Base-by-base conservation (phyloP, 2,888 invertebrate species). In the Acrobeloides nanus region DNA sequence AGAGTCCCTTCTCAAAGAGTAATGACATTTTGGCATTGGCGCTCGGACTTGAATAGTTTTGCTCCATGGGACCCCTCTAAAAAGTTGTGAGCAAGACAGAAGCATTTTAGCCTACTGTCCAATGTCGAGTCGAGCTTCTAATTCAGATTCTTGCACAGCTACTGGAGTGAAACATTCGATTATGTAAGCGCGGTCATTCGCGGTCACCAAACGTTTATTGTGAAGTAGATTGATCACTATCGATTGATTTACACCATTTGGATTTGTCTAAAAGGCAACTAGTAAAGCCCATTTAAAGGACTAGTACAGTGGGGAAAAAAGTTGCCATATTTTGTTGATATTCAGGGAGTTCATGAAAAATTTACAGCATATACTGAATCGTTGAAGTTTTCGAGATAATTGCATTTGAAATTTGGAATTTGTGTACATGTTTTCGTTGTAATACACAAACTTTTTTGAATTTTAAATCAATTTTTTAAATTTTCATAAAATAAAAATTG, bases 1-100 rank as follows among this genome's bases (percentile, higher is more conserved):
- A 3, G 59, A 51, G 27, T 69, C 64, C 23, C 59, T 38, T 17
- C 70, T 38, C 31, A 70, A 57, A 1, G 68, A 59, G 48, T 70
- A 70, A 7, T 56, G 51, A 43, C 70, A 70, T 6, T 52, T 60
- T n/a, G 70, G 70, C 1, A 70, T 69, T 1, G 64, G 42, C 6
- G 61, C 54, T 5, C 55, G 51, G n/a, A 69, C 47, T 1, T 62
- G 62, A 15, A 69, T 64, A 0, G 68, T 65, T 35, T 54, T 54
- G 18, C 56, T 54, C 24, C 57, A 34, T n/a, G 54, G 44, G 24
- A 55, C 44, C 7, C 24, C 29, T 6, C 32, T 44, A 20, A 48
- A 51, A 40, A 6, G 6, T 20, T 32, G 21, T 29, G 15, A 25
- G 12, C 31, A 44, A n/a, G 10, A 18, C 8, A 49, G 18, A 24